A percentile compares a stretch with the other conserved stretches of the same genome.
Conservation (phyloP, 1,140 invertebrate genomes). For the Drosophila sucinea region DNA sequence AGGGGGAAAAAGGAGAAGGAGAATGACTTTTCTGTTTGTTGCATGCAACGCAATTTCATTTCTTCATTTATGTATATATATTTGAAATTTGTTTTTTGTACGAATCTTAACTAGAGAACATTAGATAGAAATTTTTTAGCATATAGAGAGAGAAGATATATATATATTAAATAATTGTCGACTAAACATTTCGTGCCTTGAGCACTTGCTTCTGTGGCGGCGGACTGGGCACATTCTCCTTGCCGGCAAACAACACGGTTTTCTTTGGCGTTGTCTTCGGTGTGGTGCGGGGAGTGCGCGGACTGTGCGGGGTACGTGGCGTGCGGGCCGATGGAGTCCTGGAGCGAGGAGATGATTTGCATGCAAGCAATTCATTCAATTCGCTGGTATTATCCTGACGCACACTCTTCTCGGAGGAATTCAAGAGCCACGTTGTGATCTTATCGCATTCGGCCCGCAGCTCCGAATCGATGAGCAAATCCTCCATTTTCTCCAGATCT, state of each 20-base stretch:
- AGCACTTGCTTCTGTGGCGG: slow-evolving; percentile 81
- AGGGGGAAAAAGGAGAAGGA: not conserved
- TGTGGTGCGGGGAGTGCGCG: slow-evolving; percentile 68
- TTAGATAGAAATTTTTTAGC: slow-evolving; percentile 44
- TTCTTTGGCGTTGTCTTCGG: slow-evolving; percentile 75
- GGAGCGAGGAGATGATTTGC: slow-evolving; percentile 56
- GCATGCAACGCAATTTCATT: slow-evolving; percentile 34
- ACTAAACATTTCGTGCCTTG: slow-evolving; percentile 75
- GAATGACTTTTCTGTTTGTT: slow-evolving; percentile 20
- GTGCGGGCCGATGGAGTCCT: slow-evolving; percentile 56
- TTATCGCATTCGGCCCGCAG: slow-evolving; percentile 79
- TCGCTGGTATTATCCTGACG: slow-evolving; percentile 72
- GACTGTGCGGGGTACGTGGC: slow-evolving; percentile 62
- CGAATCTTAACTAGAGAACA: slow-evolving; percentile 62
- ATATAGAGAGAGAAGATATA: not conserved
- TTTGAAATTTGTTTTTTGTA: slow-evolving; percentile 45
- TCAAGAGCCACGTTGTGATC: slow-evolving; percentile 76
- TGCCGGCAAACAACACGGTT: slow-evolving; percentile 75
- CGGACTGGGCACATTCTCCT: slow-evolving; percentile 78
- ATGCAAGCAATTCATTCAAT: slow-evolving; percentile 63
- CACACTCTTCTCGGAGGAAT: slow-evolving; percentile 72
- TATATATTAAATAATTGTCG: slow-evolving; percentile 14
- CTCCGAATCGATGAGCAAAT: slow-evolving; percentile 71
- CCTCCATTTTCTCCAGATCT: slow-evolving; percentile 79
- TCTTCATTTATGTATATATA: slow-evolving; percentile 36